Base-by-base conservation (phyloP, 2,113 vertebrate genomes). In the Hirundichthys speculiger region DNA sequence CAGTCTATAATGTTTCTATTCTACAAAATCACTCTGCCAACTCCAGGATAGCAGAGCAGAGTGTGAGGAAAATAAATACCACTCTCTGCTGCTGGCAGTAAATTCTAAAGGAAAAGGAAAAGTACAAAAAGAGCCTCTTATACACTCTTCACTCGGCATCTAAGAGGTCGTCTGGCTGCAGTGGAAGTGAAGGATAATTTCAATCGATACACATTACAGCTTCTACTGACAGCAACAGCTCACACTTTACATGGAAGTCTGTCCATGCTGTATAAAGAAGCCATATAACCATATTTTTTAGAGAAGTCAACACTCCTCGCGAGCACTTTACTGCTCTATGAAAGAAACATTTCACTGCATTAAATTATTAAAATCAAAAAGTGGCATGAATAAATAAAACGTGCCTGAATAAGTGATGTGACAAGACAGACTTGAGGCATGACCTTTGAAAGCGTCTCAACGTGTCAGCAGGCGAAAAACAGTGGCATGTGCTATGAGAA, bases 1-100 rank as follows among this genome's bases (percentile, higher is more conserved):
- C 96, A 98, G 96, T 98, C 96, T 96, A 96, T 97, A 97, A 98
- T 96, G 96, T 97, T 98, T 98, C 95, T 98, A 98, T 97, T 98
- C 95, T 96, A 98, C 96, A 98, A 96, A 98, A 96, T 96, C 95
- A 95, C 95, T 97, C 96, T 96, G 96, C 96, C 96, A 97, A 96
- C 94, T 96, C 94, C 68, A 56, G 94, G 95, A 95, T 94, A 95
- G 94, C 94, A 92, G 95, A 88, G 95, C 94, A 94, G 92, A 94
- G 94, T 94, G 93, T 96, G 95, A 96, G 93, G 95, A 96, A 97
- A 96, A 98, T 96, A 96, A 98, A 97, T 96, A 97, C 96, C 94
- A 94, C 88, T 93, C 93, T 92, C 91, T 80, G 90, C 93, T 88
- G 86, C 90, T 91, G 92, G 93, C 92, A 89, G 90, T 91, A 90